Percentiles rank a stretch among this genome's conserved stretches.
These are phyloP conservation scores for Agraylea sexmaculata DNA, from an alignment of 1,140 invertebrate genomes.

Conservation along the genomic window DNA sequence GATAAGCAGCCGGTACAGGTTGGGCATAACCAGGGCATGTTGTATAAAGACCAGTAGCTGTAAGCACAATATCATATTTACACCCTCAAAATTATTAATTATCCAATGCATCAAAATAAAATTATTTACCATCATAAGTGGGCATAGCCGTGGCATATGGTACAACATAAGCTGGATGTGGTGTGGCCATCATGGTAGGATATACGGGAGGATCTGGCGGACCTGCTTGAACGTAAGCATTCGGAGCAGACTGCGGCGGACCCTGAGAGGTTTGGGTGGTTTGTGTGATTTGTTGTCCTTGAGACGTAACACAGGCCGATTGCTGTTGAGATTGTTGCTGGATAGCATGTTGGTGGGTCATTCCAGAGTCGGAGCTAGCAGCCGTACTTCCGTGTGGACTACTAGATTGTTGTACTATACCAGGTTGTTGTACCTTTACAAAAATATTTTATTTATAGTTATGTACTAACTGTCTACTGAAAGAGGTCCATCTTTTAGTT, in stretches of 20 bases:
- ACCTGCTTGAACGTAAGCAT: too few relatives aligned
- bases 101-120: background rate
- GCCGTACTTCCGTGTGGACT: conserved; percentile 13
- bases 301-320: conserved; percentile 3
- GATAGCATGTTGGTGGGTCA: conserved; percentile 1
- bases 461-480: too few relatives aligned
- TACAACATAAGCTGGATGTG: background rate
- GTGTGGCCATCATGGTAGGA: background rate
- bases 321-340: conserved; percentile 1
- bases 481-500: too few relatives aligned
- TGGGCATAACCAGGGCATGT: conserved; percentile 19
- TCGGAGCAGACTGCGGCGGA: too few relatives aligned
- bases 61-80: conserved; percentile 1
- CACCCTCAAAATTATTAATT: background rate
- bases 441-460: too few relatives aligned
- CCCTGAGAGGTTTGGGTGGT: too few relatives aligned
- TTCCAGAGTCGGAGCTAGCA: conserved; percentile 12
- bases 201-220: too few relatives aligned
- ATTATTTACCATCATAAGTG: conserved; percentile 16
- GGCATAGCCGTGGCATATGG: conserved; percentile 14
- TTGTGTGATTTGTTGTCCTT: background rate
- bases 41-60: conserved; percentile 20
- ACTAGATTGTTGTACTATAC: too few relatives aligned
- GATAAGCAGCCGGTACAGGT: conserved; percentile 10
- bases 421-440: too few relatives aligned